These are phyloP conservation scores for Eciton burchellii DNA, from an alignment of 1,140 invertebrate species.

Conservation along the genomic window DNA sequence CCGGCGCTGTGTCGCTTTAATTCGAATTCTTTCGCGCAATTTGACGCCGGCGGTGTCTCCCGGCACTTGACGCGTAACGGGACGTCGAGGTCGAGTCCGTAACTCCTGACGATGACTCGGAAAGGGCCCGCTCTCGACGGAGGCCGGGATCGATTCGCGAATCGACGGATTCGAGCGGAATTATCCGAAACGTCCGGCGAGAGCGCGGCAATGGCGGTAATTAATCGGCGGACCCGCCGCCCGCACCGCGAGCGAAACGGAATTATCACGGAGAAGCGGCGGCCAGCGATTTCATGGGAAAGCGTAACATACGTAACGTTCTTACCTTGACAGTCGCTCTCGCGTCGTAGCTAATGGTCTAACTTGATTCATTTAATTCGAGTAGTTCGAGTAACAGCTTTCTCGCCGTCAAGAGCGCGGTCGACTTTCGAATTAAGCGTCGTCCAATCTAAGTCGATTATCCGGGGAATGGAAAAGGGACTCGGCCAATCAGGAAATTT, in stretches of 20 bases:
- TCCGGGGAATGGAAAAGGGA: slow-evolving; percentile 67
- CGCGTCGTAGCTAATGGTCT: slow-evolving; percentile 65
- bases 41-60: slow-evolving; percentile 22
- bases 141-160: neutral
- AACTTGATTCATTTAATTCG: slow-evolving; percentile 78
- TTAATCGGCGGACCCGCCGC: slow-evolving; percentile 2
- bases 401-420: slow-evolving; percentile 48
- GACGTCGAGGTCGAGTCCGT: neutral
- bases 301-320: slow-evolving; percentile 32
- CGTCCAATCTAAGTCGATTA: slow-evolving; percentile 77
- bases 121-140: slow-evolving; percentile 31
- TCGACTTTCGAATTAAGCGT: slow-evolving; percentile 68
- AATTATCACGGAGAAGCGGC: slow-evolving; percentile 25
- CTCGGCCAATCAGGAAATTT: slow-evolving; percentile 73
- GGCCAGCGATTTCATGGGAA: slow-evolving; percentile 1
- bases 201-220: neutral
- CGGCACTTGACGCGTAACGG: neutral
- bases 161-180: neutral
- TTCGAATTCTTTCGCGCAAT: slow-evolving; percentile 67
- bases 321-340: slow-evolving; percentile 44
- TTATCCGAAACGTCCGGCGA: neutral
- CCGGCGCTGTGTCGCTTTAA: slow-evolving; percentile 52
- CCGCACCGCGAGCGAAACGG: slow-evolving; percentile 9
- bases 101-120: slow-evolving; percentile 55
- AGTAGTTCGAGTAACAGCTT: slow-evolving; percentile 65